Base-by-base conservation (phyloP, 2,797 vertebrate species). In the Liparis tanakae region DNA sequence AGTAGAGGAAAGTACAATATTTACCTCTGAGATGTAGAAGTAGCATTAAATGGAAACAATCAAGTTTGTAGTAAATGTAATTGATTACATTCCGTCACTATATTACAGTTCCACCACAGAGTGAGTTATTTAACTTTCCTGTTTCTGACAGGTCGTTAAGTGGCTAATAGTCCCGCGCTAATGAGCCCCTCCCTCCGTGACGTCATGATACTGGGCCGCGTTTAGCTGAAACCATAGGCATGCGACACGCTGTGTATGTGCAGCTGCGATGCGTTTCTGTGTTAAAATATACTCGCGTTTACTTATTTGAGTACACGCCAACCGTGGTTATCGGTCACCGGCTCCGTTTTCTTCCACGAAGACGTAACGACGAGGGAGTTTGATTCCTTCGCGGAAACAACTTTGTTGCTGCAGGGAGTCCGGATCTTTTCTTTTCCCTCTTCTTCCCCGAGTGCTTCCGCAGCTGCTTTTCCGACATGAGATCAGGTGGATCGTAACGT, bases 161-260 rank as follows among this genome's bases (percentile, higher is more conserved):
- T n/a, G 6, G 46, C 46, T 48, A 9, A 48, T n/a, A 48, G 46
- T 8, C 46, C 17, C 18, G 18, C 2, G 18, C 10, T 37, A 13
- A 55, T 33, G 6, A 6, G 14, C 62, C 13, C 69, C 18, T 10
- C 67, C 18, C 55, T 25, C 70, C 67, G 33, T 92, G 92, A 92
- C 93, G 90, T 93, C 91, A 92, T 75, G 89, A 92, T 72, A 90
- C 90, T 88, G 91, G 89, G 85, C 82, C 85, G 83, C 66, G 76
- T 46, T 77, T 48, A 66, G 81, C 79, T 89, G 89, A 91, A 90
- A 90, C 86, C 84, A 55, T 65, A 77, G 91, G 90, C 91, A 92
- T 89, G 88, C 90, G 88, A 81, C 87, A 74, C 86, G 70, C 70
- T 85, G 20, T 43, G 72, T 59, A n/a, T 81, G 79, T 72, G 51